These are phyloP conservation scores for Tetramorium alpestre DNA, from an alignment of 1,140 invertebrate species.

Conservation along the genomic window DNA sequence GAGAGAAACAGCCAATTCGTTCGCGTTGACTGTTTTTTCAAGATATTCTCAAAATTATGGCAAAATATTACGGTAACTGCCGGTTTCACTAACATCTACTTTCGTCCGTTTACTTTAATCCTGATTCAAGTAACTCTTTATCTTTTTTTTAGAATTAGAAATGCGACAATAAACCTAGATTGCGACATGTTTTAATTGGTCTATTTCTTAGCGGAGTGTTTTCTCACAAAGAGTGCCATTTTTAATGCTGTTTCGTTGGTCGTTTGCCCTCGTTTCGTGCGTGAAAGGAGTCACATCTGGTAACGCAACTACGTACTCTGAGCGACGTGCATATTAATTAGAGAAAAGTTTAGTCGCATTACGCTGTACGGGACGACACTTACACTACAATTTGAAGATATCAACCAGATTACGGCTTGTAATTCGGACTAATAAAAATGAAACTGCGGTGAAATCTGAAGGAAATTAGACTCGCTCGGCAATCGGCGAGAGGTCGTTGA, in stretches of 20 bases:
- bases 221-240: background rate
- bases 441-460: conserved; percentile 37
- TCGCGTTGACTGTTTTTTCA: background rate
- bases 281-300: background rate
- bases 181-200: conserved; percentile 13
- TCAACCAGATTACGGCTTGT: background rate
- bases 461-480: conserved; percentile 40
- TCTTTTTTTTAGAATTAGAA: conserved; percentile 18
- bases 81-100: conserved; percentile 15
- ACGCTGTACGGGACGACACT: background rate
- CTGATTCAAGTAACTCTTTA: background rate
- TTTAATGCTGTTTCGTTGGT: background rate
- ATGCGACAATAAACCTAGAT: background rate
- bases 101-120: conserved; percentile 6
- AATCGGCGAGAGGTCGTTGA: conserved; percentile 54
- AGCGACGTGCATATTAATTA: conserved; percentile 8
- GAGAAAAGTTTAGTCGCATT: background rate
- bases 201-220: background rate
- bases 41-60: conserved; percentile 42
- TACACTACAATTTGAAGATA: background rate
- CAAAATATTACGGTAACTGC: conserved; percentile 18
- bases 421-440: conserved; percentile 46
- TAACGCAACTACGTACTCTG: background rate
- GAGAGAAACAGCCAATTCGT: conserved; percentile 41
- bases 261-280: background rate